A percentile compares a stretch with the other conserved stretches of the same genome.
Conservation (phyloP, 2,888 invertebrate species). For the Phlogophora meticulosa region DNA sequence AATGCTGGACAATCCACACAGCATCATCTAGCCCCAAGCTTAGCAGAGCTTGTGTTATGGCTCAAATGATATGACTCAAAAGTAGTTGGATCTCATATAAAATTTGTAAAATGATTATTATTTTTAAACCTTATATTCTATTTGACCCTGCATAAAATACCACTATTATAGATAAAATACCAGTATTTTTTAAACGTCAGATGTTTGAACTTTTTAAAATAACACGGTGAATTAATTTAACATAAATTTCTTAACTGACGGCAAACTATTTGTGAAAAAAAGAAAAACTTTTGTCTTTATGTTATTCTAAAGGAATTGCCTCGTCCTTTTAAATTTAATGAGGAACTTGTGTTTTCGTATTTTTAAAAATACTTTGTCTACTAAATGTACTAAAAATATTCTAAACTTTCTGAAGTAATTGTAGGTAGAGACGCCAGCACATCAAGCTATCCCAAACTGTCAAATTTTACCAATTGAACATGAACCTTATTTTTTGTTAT, state of each 20-base stretch:
- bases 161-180: too few species aligned
- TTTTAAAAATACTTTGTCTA: background rate
- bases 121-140: too few species aligned
- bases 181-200: background rate
- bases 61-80: too few species aligned
- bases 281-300: constrained; percentile 28
- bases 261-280: constrained; percentile 22
- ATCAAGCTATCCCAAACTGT: too few species aligned
- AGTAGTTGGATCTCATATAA: too few species aligned
- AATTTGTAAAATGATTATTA: too few species aligned
- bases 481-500: too few species aligned
- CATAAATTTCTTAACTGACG: background rate
- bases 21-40: too few species aligned
- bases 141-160: background rate
- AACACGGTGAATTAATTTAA: background rate
- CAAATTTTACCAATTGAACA: too few species aligned
- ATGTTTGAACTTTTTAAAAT: background rate
- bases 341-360: background rate
- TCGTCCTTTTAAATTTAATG: constrained; percentile 4
- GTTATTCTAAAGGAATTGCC: constrained; percentile 32
- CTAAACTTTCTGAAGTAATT: background rate
- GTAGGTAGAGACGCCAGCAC: too few species aligned
- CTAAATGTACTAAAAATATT: background rate
- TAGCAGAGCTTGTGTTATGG: too few species aligned
- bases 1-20: too few species aligned